Evolutionary conservation across 2,797 vertebrate genomes (phyloP), one percentile per base, ranked within the genome.

Genomic region (Rhynchonycteris naso): DNA sequence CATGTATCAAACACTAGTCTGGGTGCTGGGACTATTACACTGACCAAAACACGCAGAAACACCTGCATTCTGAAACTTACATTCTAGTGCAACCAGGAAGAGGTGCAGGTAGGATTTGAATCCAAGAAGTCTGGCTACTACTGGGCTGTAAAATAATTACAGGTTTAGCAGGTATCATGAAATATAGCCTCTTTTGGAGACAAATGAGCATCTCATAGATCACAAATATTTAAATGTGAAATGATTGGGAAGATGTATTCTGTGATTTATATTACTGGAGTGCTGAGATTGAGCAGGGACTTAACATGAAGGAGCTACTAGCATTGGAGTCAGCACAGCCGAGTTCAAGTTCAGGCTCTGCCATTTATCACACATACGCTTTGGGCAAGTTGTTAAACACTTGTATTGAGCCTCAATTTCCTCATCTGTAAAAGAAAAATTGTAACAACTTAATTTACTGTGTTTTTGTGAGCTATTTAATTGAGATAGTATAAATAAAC

Each of bases 131-230:
- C 43, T 43, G 50, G 61, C 63, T 58, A 52, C 63, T 58, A 52
- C n/a, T 66, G 13, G 28, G 65, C 43, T 88, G 9, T 78, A 88
- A 81, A 95, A 72, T 63, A 76, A 95, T 66, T 74, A 43, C 21
- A 71, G 58, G 56, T 71, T 59, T 63, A 83, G n/a, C n/a, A 50
- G 50, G 26, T 47, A 43, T 86, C 38, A 66, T 35, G 68, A 84
- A 91, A 88, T 14, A 3, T 30, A 88, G 26, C 19, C 72, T 95
- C 69, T 82, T 92, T 66, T 33, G 58, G 59, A 94, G 43, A 74
- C 24, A 59, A 24, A 0, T 22, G n/a, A 93, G 78, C 82, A 78
- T 72, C 30, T 96, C 81, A 38, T 82, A 79, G 90, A 69, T 74
- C 69, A 63, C 24, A 43, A 85, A 30, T 22, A 91, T 65, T 66